phyloP scores from a whole-genome alignment of 2,113 vertebrate genomes.

The Prunella himalayana region DNA sequence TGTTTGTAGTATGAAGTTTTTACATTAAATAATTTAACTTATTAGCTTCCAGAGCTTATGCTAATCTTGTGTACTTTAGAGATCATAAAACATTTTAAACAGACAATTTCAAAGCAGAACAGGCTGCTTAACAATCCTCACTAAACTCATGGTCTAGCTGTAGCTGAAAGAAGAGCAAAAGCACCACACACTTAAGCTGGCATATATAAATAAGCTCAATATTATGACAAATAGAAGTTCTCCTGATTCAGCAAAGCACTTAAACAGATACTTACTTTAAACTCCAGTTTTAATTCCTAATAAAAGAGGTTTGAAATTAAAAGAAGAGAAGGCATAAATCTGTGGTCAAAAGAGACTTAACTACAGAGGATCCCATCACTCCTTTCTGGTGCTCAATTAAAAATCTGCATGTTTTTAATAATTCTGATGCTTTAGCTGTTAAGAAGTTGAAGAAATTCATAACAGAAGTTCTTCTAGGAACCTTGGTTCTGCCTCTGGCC shows the following conservation, averaged over 20 bases:
- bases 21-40: not conserved
- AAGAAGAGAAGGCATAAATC: not conserved
- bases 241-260: not conserved
- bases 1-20: not conserved
- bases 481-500: not conserved
- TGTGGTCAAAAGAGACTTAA: not conserved
- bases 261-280: not conserved
- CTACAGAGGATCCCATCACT: not conserved
- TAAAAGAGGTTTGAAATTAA: not conserved
- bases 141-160: not conserved
- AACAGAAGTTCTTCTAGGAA: not conserved
- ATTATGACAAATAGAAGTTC: not conserved
- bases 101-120: constrained; percentile 12
- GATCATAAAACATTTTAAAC: not conserved
- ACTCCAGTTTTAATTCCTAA: not conserved
- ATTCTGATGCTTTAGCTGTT: not conserved
- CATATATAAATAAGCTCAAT: not conserved
- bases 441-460: not conserved
- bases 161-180: not conserved
- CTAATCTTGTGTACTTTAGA: not conserved
- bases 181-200: not conserved
- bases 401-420: not conserved
- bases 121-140: not conserved
- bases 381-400: not conserved
- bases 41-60: not conserved